Evolutionary conservation across 2,888 invertebrate species (phyloP).

Genomic region (Bembecia ichneumoniformis): DNA sequence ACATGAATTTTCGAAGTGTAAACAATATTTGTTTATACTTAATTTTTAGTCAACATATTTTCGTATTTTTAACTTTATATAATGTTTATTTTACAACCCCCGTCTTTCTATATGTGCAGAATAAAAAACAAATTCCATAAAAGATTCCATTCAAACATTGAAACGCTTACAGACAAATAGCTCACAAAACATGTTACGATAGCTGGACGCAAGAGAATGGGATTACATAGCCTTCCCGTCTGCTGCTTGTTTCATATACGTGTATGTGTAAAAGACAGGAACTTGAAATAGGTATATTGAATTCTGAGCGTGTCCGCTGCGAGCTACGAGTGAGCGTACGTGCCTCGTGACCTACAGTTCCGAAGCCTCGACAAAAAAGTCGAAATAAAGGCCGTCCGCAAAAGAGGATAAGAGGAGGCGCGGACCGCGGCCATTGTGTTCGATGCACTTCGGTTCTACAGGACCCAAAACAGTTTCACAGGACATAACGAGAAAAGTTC

Average conservation of each 20-base stretch:
- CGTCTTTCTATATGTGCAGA: too few relatives aligned
- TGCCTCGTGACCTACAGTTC: constrained; percentile 47
- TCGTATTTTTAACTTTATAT: too few relatives aligned
- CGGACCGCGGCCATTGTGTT: constrained; percentile 35
- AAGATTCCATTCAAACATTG: too few relatives aligned
- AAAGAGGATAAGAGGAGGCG: constrained; percentile 33
- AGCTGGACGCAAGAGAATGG: constrained; percentile 30
- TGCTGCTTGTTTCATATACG: constrained; percentile 37
- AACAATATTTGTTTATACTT: too few relatives aligned
- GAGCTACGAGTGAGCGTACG: constrained; percentile 49
- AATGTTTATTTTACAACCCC: too few relatives aligned
- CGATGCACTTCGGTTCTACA: constrained; percentile 48
- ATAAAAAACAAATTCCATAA: too few relatives aligned
- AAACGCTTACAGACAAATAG: too few relatives aligned
- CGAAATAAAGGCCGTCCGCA: constrained; percentile 45
- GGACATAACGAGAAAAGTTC: constrained; percentile 54
- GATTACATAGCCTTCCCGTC: constrained; percentile 34
- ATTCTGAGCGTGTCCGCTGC: constrained; percentile 53
- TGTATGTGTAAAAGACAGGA: constrained; percentile 34
- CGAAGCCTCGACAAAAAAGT: constrained; percentile 44
- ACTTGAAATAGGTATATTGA: constrained; percentile 55
- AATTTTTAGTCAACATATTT: too few relatives aligned
- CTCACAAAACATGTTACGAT: constrained; percentile 6
- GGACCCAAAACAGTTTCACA: constrained; percentile 55
- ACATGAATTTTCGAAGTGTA: too few relatives aligned